Base-by-base conservation (phyloP, 1,140 invertebrate genomes). In the Drosophila arawakana region DNA sequence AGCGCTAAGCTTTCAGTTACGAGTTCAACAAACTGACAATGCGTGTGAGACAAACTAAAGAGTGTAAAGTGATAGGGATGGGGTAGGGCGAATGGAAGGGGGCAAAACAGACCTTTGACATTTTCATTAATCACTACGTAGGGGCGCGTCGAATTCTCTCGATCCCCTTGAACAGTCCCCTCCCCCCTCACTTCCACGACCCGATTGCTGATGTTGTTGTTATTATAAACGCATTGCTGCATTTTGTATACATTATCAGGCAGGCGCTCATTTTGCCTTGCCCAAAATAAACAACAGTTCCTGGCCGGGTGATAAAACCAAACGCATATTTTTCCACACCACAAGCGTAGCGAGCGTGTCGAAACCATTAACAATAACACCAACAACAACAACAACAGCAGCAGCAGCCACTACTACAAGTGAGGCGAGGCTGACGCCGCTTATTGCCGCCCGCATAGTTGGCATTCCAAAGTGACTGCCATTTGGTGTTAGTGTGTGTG, bases 301-400 rank as follows among this genome's bases (percentile, higher is more conserved):
- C 71, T 54, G 37, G 68, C 68, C 59, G 77, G 76, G 75, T 88
- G 83, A 89, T 86, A 88, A 30, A 88, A 88, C 68, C 83, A 83
- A 84, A 89, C 75, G 84, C 83, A 88, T 89, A 80, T 80, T 77
- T 88, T 78, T 88, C 83, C 83, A 86, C 83, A 80, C 83, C 76
- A 82, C 70, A 80, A 78, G 74, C 69, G 58, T 60, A 63, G 72
- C 62, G 63, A 73, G 78, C 79, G 76, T 81, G 73, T 71, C 73
- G 59, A 61, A 72, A 63, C 80, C 83, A 86, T 88, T 86, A 88
- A 86, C 67, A 73, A 76, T 67, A 73, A 59, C 68, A 77, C 44
- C 67, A 70, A 49, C 59, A 81, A 50, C 63, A 44, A 55, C 66
- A 68, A 65, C 67, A 67, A 50, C 61, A 74, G 58, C 52, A 68